Conservation (phyloP, 2,797 vertebrate genomes). For the Ptychobarbus kaznakovi region DNA sequence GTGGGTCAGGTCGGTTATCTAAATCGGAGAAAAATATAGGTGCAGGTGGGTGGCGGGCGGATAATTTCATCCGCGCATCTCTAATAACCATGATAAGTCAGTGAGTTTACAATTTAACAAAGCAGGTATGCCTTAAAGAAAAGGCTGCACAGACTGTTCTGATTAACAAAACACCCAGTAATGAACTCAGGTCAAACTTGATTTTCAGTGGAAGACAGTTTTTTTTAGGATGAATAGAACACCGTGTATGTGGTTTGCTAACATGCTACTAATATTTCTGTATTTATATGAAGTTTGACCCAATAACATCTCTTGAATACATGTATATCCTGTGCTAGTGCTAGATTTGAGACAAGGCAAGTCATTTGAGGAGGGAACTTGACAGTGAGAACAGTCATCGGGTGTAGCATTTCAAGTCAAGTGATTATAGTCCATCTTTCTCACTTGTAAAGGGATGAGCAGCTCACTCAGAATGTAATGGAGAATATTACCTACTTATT, state of each 20-base stretch:
- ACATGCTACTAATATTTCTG: neutral
- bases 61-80: no score
- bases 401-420: constrained; percentile 1
- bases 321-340: neutral
- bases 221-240: neutral
- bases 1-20: no score
- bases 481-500: neutral
- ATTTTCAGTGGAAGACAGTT: neutral
- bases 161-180: constrained; percentile 15
- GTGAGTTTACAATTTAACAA: constrained; percentile 45
- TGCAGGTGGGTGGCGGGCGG: no score
- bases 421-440: neutral
- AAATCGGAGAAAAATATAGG: no score
- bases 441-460: neutral
- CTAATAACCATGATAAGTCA: neutral
- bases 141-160: neutral
- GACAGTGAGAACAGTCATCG: neutral
- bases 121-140: constrained; percentile 24
- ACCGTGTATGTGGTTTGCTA: neutral
- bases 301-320: neutral
- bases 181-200: constrained; percentile 9
- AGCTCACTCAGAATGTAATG: neutral
- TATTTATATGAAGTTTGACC: neutral
- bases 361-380: neutral
- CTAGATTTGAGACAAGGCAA: neutral